A percentile compares a stretch with the other conserved stretches of the same genome.
Evolutionary conservation across 1,140 invertebrate genomes (phyloP).

Genomic region (Listronotus bonariensis): DNA sequence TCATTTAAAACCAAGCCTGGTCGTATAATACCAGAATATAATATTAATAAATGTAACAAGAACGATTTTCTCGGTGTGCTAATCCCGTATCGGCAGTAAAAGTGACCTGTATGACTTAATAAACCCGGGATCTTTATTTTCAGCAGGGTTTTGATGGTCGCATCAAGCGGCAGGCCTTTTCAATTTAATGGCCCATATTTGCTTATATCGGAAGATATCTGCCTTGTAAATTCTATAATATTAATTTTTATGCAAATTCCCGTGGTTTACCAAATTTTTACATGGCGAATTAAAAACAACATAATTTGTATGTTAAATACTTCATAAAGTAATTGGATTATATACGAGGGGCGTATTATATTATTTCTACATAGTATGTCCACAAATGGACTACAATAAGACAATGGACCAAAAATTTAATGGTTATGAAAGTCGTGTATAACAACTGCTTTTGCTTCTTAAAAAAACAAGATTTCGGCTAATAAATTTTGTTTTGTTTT

Average conservation of each 20-base stretch:
- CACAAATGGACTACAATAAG: no score
- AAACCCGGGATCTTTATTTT: constrained; percentile 44
- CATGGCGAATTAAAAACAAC: background rate
- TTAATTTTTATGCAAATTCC: constrained; percentile 41
- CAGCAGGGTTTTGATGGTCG: constrained; percentile 38
- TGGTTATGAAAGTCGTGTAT: no score
- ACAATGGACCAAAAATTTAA: no score
- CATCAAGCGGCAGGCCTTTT: constrained; percentile 30
- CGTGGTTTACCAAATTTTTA: constrained; percentile 39
- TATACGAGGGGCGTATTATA: no score
- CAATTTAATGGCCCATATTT: constrained; percentile 33
- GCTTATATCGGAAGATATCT: constrained; percentile 36
- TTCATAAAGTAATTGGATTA: background rate
- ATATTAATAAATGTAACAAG: constrained; percentile 43
- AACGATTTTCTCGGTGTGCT: constrained; percentile 39
- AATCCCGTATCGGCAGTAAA: constrained; percentile 40
- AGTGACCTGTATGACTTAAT: constrained; percentile 41
- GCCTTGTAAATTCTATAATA: constrained; percentile 31
- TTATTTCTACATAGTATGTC: no score
- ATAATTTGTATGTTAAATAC: constrained; percentile 25
- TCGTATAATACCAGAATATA: constrained; percentile 42
- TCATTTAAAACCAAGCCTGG: constrained; percentile 9
- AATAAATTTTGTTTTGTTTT: no score
- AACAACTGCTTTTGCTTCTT: no score
- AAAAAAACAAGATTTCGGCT: no score